Percentiles rank a stretch among this genome's conserved stretches.
These are phyloP conservation scores for Trissolcus japonicus DNA, from an alignment of 2,888 invertebrate species.

Conservation along the genomic window DNA sequence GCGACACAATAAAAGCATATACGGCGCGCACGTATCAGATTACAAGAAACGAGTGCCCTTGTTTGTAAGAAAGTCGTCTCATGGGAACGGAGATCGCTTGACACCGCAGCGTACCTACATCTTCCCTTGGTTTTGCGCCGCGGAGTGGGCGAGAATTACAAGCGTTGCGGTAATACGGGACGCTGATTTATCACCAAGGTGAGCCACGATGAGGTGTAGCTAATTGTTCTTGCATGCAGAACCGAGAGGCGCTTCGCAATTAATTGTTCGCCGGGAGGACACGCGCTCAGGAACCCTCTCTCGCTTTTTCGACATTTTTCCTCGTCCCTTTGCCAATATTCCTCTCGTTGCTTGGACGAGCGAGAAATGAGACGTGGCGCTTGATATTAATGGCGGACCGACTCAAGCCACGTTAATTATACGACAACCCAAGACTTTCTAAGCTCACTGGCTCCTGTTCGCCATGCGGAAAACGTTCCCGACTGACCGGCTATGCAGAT, in stretches of 20 bases:
- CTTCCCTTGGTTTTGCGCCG: constrained; percentile 41
- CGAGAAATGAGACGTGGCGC: constrained; percentile 35
- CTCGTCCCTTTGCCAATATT: constrained; percentile 17
- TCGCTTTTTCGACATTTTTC: constrained; percentile 31
- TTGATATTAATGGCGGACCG: constrained; percentile 38
- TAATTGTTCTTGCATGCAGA: constrained; percentile 73
- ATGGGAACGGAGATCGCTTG: constrained; percentile 28
- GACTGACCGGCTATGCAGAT: constrained; percentile 34
- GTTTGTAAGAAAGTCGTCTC: constrained; percentile 53
- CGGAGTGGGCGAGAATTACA: constrained; percentile 73
- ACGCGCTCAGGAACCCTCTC: constrained; percentile 38
- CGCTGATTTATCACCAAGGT: constrained; percentile 71
- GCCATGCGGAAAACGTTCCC: constrained; percentile 47
- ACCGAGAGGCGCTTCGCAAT: constrained; percentile 66
- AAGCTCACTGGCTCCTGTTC: constrained; percentile 27
- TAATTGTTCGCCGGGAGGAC: constrained; percentile 64
- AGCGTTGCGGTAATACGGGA: constrained; percentile 73
- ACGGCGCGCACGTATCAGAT: constrained; percentile 38
- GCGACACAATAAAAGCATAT: constrained; percentile 27
- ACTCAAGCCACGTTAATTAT: constrained; percentile 44
- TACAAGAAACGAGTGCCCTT: constrained; percentile 55
- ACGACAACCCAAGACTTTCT: constrained; percentile 27
- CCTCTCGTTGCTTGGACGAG: constrained; percentile 10
- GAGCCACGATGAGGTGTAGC: constrained; percentile 73
- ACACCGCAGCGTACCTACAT: constrained; percentile 31